These are phyloP conservation scores for Festucalex cinctus DNA, from an alignment of 2,113 vertebrate genomes.

Conservation along the genomic window DNA sequence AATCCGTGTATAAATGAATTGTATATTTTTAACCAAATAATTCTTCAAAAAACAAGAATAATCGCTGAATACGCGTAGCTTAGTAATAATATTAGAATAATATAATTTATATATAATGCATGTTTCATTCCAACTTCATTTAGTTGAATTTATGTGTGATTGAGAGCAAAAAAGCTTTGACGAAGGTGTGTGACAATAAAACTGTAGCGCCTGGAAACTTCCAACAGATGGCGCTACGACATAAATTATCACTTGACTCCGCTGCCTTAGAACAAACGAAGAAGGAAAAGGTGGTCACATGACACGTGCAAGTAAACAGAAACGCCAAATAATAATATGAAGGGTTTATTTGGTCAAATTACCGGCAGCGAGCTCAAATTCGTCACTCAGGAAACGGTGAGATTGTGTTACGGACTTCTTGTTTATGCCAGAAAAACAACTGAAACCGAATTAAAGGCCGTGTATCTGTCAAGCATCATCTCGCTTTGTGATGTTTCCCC, in stretches of 20 bases:
- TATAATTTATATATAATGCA: no score
- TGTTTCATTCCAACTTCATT: no score
- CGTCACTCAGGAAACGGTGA: constrained; percentile 61
- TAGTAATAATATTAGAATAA: no score
- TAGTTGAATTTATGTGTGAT: no score
- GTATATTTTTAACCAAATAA: no score
- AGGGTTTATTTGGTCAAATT: constrained; percentile 54
- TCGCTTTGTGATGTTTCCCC: background rate
- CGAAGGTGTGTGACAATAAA: background rate
- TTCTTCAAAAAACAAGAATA: no score
- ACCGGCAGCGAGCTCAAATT: constrained; percentile 41
- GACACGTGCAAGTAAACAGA: background rate
- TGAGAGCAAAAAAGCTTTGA: background rate
- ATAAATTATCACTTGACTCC: background rate
- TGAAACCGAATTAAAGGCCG: background rate
- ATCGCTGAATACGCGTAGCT: no score
- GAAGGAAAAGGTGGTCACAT: background rate
- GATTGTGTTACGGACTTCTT: background rate
- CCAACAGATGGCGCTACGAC: background rate
- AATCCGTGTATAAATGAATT: no score
- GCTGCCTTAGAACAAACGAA: background rate
- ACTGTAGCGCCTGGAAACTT: background rate
- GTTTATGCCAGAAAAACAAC: background rate
- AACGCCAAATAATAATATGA: constrained; percentile 35
- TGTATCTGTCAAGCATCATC: background rate